A percentile compares a stretch with the other conserved stretches of the same genome.
Conservation (phyloP, 2,113 vertebrate species). For the Chionis minor region DNA sequence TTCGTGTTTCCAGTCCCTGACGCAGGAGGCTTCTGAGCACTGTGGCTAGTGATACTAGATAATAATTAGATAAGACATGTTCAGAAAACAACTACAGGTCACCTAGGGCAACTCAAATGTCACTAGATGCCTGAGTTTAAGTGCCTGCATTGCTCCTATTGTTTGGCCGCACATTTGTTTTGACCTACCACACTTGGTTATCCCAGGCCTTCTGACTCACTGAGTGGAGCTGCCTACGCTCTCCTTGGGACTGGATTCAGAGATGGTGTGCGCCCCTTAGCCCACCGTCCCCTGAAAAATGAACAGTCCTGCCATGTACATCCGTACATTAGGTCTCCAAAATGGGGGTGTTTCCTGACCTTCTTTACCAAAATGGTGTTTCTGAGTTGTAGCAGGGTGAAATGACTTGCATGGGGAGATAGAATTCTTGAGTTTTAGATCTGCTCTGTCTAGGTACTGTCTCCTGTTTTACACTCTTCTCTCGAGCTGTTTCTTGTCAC, state of each 20-base stretch:
- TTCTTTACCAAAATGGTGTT: not conserved
- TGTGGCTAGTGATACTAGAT: not conserved
- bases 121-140: not conserved
- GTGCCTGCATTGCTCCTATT: not conserved
- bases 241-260: not conserved
- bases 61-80: not conserved
- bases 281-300: not conserved
- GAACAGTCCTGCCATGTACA: not conserved
- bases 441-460: not conserved
- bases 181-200: not conserved
- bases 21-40: not conserved
- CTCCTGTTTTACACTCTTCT: not conserved
- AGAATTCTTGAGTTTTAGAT: not conserved
- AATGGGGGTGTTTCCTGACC: rapidly evolving
- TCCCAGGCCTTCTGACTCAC: not conserved
- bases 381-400: not conserved
- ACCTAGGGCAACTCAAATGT: not conserved
- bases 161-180: not conserved
- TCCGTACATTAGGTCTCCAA: not conserved
- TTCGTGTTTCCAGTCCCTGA: not conserved
- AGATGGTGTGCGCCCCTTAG: not conserved
- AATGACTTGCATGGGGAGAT: not conserved
- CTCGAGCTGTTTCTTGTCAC: not conserved
- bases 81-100: not conserved
- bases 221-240: not conserved